Evolutionary conservation across 2,888 invertebrate genomes (phyloP), one percentile per base, ranked within the genome.

Genomic region (Bellardia bayeri): DNA sequence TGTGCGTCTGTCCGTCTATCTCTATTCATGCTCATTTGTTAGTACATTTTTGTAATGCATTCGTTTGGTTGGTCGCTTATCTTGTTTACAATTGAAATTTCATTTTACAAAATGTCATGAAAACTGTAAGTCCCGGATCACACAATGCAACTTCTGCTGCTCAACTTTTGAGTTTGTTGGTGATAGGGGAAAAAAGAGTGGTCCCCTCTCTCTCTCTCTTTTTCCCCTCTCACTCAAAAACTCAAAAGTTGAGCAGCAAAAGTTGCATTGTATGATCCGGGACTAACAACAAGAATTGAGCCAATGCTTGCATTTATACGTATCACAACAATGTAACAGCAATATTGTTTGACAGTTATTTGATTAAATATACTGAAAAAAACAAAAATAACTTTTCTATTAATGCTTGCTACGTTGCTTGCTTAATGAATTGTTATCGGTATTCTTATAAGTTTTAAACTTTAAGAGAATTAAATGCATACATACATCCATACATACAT

Each of bases 41-140:
- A 30, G 42, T 33, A 16, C 14, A 66, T 30, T 66, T 2, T 63
- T 61, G 16, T 33, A 30, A 42, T 54, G 1, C 40, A 51, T 14
- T 33, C 30, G 42, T 69, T 79, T 63, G 37, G 45, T 74, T 68
- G 23, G 37, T 81, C 49, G 69, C 81, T 71, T 76, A 85, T 76
- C 76, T 81, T 37, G 37, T 37, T 45, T 76, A 33, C 78, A 74
- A 85, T 68, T 68, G 63, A 58, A 61, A 69, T 61, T 45, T 61
- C 30, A 54, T 42, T 64, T 64, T 56, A 64, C 16, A 76, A 66
- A 66, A 54, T 66, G 16, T 23, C 54, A 66, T 40, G 13, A 64
- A 76, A 40, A 63, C 45, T 42, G 49, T 8, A n/a, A n/a, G n/a
- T n/a, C n/a, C n/a, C n/a, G n/a, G n/a, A n/a, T n/a, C n/a, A n/a